Evolutionary conservation across 1,140 invertebrate genomes (phyloP).

Genomic region (Dendroctonus valens): DNA sequence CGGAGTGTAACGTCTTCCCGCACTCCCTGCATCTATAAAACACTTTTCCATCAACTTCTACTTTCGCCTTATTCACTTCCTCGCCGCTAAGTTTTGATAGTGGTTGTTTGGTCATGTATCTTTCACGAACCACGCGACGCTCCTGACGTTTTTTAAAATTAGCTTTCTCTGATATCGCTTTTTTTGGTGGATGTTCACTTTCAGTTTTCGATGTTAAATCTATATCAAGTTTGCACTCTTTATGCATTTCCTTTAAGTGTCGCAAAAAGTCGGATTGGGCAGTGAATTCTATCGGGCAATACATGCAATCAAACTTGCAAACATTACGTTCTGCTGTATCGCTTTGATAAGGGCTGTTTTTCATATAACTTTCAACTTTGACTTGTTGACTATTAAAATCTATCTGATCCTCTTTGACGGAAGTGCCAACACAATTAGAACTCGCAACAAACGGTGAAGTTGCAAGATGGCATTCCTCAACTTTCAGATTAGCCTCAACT

Average conservation of each 20-base stretch:
- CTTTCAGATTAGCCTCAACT: too few relatives aligned
- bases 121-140: neutral
- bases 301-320: constrained; percentile 44
- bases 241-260: constrained; percentile 45
- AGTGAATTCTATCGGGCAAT: constrained; percentile 44
- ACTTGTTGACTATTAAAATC: too few relatives aligned
- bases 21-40: constrained; percentile 61
- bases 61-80: constrained; percentile 49
- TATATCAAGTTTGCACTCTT: constrained; percentile 30
- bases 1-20: constrained; percentile 59
- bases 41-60: constrained; percentile 52
- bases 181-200: neutral
- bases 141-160: neutral
- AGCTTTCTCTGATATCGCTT: constrained; percentile 1
- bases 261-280: constrained; percentile 44
- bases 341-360: neutral
- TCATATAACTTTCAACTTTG: too few relatives aligned
- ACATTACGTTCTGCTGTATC: neutral
- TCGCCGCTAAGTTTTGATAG: constrained; percentile 47
- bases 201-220: neutral
- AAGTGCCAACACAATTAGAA: too few relatives aligned
- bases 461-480: too few relatives aligned
- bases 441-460: too few relatives aligned
- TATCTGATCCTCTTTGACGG: too few relatives aligned
- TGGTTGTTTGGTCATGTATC: constrained; percentile 11